Evolutionary conservation across 2,113 vertebrate species (phyloP), one percentile per base, ranked within the genome.

Genomic region (Planiliza haematocheilus): DNA sequence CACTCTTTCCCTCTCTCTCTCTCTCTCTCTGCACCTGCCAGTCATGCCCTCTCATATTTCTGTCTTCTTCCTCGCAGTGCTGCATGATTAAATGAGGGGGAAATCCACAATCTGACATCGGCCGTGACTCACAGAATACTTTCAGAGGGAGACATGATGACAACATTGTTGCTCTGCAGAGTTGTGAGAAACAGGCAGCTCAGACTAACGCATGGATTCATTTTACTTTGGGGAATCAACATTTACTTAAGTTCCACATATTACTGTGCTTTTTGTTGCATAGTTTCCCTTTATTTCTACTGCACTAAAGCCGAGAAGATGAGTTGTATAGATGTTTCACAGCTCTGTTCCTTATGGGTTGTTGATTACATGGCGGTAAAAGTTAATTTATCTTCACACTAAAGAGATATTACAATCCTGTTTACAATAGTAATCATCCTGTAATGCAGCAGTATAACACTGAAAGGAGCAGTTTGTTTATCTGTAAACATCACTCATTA

Each of bases 61-160:
- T 59, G 16, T 70, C 12, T 69, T 39, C 45, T 13, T 20, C 39
- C 46, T 63, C 38, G 6, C 18, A 42, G 24, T 17, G 21, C 38
- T 30, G 53, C 39, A 8, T 24, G 59, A 43, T 16, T 51, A 16
- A 77, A 16, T 60, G 37, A 67, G 60, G 65, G 61, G 65, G 34
- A 61, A 70, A 38, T 66, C 64, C 65, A 55, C 4, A 34, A 8
- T 43, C 10, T 46, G 36, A 59, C 49, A 16, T 4, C n/a, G 17
- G 41, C 9, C 34, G 16, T 67, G 67, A 68, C 36, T 64, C 45
- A 58, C 5, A 34, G 18, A 46, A 61, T 39, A 4, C 21, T 34
- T 59, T 49, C 50, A 77, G 5, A 55, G 20, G 18, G 18, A 61
- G 55, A 17, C 50, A 10, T 5, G 46, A 20, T 12, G 68, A 49